A percentile compares a stretch with the other conserved stretches of the same genome.
Conservation (phyloP, 2,888 invertebrate species). For the Carabus problematicus region DNA sequence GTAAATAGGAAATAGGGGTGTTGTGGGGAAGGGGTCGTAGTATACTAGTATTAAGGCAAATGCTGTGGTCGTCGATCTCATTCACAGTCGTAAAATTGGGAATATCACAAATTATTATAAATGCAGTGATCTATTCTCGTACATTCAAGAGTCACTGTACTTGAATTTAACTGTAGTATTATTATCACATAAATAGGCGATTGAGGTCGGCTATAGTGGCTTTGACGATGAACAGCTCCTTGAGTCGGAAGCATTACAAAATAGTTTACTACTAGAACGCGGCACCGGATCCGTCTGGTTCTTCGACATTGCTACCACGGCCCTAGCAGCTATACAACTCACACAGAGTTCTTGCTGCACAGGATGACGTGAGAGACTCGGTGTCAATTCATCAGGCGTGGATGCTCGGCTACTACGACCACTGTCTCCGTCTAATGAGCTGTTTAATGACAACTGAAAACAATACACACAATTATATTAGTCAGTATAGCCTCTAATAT, state of each 20-base stretch:
- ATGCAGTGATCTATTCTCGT: background rate
- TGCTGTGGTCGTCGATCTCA: slow-evolving; percentile 13
- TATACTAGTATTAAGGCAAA: background rate
- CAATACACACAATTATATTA: background rate
- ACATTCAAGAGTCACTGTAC: slow-evolving; percentile 1
- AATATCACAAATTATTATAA: slow-evolving; percentile 30
- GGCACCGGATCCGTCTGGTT: slow-evolving; percentile 30
- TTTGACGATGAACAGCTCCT: slow-evolving; percentile 2
- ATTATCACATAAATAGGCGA: background rate
- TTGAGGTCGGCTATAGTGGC: slow-evolving; percentile 1
- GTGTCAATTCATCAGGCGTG: slow-evolving; percentile 70
- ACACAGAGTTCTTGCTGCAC: slow-evolving; percentile 55
- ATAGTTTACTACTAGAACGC: background rate
- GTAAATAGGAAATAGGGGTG: no score
- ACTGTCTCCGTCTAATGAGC: slow-evolving; percentile 60
- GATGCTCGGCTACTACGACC: slow-evolving; percentile 69
- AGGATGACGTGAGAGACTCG: slow-evolving; percentile 58
- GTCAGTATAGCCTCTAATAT: background rate
- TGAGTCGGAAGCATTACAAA: background rate
- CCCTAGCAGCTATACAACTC: slow-evolving; percentile 55
- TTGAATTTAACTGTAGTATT: background rate
- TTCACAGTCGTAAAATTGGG: slow-evolving; percentile 3
- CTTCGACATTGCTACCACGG: slow-evolving; percentile 42
- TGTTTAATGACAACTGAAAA: slow-evolving; percentile 56
- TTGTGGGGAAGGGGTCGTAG: no score